Evolutionary conservation across 2,888 invertebrate genomes (phyloP).

Genomic region (Sphaeridia pumilis): DNA sequence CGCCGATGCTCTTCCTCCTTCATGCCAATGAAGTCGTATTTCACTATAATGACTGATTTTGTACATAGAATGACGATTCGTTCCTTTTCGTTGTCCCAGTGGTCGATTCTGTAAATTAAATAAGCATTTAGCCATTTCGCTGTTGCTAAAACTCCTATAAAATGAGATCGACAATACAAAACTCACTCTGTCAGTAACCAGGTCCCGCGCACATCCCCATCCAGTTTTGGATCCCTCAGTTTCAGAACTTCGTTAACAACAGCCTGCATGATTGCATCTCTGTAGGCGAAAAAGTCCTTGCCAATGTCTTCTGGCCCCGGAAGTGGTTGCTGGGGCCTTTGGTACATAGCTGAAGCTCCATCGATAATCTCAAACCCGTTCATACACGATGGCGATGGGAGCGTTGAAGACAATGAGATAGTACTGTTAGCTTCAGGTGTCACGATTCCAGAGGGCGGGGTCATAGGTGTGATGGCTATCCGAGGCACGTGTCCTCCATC

Average conservation of each 20-base stretch:
- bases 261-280: conserved; percentile 59
- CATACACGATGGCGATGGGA: conserved; percentile 15
- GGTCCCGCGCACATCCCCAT: conserved; percentile 58
- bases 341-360: conserved; percentile 15
- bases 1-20: conserved; percentile 59
- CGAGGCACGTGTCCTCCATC: conserved; percentile 19
- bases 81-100: conserved; percentile 80
- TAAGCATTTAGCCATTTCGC: background rate
- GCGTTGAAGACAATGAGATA: conserved; percentile 25
- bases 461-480: conserved; percentile 33
- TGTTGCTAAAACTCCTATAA: background rate
- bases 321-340: conserved; percentile 31
- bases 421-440: conserved; percentile 29
- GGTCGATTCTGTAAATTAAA: conserved; percentile 53
- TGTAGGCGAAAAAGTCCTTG: conserved; percentile 57
- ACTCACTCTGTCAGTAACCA: conserved; percentile 73
- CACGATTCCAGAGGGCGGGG: conserved; percentile 25
- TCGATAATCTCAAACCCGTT: background rate
- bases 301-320: conserved; percentile 46
- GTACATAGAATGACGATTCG: conserved; percentile 61
- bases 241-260: conserved; percentile 59
- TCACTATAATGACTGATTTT: conserved; percentile 58
- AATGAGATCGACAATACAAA: background rate
- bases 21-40: conserved; percentile 75
- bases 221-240: conserved; percentile 52